phyloP scores from a whole-genome alignment of 1,140 invertebrate species.

The Caenorhabditis remanei region DNA sequence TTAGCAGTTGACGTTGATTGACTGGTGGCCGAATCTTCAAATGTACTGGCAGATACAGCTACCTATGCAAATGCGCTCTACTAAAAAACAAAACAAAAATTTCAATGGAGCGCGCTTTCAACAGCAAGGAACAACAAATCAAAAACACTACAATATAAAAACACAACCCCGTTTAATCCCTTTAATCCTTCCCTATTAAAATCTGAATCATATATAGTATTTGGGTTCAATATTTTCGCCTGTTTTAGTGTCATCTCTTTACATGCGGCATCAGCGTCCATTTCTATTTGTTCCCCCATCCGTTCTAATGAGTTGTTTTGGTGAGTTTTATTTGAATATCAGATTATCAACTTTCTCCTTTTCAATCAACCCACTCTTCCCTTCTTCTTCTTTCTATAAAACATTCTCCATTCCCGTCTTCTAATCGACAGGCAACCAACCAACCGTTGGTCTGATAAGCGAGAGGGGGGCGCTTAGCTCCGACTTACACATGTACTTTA shows the following conservation, averaged over 20 bases:
- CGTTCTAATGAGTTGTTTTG: slow-evolving; percentile 14
- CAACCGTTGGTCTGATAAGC: slow-evolving; percentile 40
- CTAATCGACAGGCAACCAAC: slow-evolving; percentile 26
- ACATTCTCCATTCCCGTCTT: neutral
- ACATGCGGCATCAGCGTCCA: neutral
- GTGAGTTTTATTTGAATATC: slow-evolving; percentile 45
- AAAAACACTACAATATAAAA: neutral
- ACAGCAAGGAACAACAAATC: no score
- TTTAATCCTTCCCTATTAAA: neutral
- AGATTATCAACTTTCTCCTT: neutral
- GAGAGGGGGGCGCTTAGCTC: neutral
- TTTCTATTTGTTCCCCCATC: neutral
- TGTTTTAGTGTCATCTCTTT: neutral
- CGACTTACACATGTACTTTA: slow-evolving; percentile 42
- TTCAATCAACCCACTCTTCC: neutral
- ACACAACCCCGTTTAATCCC: no score
- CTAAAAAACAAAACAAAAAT: no score
- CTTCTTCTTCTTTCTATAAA: neutral
- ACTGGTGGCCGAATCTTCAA: no score
- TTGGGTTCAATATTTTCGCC: slow-evolving; percentile 15
- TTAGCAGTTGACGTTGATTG: no score
- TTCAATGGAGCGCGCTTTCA: no score
- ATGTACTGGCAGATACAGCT: no score
- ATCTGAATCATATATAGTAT: neutral
- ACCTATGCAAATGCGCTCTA: no score